Conservation (phyloP, 2,797 vertebrate genomes). For the Atherinosoma microstoma region DNA sequence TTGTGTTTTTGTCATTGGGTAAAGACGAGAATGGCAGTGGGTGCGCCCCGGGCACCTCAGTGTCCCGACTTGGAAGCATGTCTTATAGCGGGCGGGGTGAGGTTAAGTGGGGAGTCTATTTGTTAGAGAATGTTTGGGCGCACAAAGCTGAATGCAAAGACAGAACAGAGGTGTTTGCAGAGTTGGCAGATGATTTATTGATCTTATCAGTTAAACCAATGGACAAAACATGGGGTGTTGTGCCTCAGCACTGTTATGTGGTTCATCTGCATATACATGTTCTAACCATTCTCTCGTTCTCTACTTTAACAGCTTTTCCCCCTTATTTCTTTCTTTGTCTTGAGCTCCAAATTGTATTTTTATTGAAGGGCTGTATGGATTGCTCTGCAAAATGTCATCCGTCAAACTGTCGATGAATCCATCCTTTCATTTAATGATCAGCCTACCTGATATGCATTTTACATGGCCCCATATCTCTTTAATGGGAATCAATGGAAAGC, state of each 20-base stretch:
- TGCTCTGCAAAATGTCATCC: slow-evolving; percentile 83
- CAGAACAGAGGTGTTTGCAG: slow-evolving; percentile 28
- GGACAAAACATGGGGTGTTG: neutral
- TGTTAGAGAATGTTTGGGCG: slow-evolving; percentile 44
- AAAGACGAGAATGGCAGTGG: slow-evolving; percentile 76
- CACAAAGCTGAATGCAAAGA: slow-evolving; percentile 31
- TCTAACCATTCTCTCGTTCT: slow-evolving; percentile 34
- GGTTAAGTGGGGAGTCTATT: neutral
- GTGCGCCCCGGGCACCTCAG: slow-evolving; percentile 78
- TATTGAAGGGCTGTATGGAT: slow-evolving; percentile 83
- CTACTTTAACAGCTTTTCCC: slow-evolving; percentile 18
- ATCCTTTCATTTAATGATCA: slow-evolving; percentile 83
- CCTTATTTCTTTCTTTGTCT: slow-evolving; percentile 67
- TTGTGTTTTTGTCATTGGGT: slow-evolving; percentile 85
- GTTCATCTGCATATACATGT: slow-evolving; percentile 27
- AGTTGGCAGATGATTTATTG: neutral
- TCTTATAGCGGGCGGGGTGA: slow-evolving; percentile 44
- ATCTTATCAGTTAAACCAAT: slow-evolving; percentile 6
- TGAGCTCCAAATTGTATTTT: slow-evolving; percentile 82
- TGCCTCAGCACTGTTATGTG: slow-evolving; percentile 8
- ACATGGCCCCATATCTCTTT: slow-evolving; percentile 79
- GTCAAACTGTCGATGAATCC: slow-evolving; percentile 87
- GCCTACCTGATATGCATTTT: slow-evolving; percentile 83
- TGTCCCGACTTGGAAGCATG: slow-evolving; percentile 75
- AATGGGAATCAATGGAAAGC: slow-evolving; percentile 84